Base-by-base conservation (phyloP, 2,888 invertebrate genomes). In the Siphlonurus alternatus region DNA sequence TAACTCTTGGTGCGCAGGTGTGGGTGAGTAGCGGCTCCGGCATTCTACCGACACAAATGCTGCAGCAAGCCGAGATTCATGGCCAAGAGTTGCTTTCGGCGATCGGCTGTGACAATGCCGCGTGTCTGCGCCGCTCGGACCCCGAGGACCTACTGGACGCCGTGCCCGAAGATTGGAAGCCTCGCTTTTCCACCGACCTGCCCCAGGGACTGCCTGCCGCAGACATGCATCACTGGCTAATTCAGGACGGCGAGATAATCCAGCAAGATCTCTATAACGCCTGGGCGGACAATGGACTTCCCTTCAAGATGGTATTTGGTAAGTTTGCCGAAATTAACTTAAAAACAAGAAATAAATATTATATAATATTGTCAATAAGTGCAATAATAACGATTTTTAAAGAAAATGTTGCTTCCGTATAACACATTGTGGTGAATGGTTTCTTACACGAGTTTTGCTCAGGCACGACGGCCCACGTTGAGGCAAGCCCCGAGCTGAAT, bases 21-120 rank as follows among this genome's bases (percentile, higher is more conserved):
- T 92, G 92, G 92, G 81, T 89, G 1, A 85, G 90, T 0, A 89
- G 89, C 1, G 82, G 88, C 0, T 85, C 88, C 1, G 84, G 87
- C 0, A 80, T 87, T 59, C 87, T 84, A 70, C 89, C 89, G 5
- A 56, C n/a, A 7, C 56, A 56, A 20, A 25, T 23, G 0, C 53
- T 65, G 18, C 62, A 68, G 66, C 65, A 66, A 22, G 67, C 68
- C 2, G 66, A 68, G 54, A 51, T 56, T 38, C 65, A 66, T 38
- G 68, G 68, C 54, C 65, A 53, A 15, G 63, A 53, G n/a, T 67
- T 65, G 38, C 20, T 63, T 65, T 65, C 63, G 25, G 65, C 65
- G 20, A 53, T 67, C 74, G 76, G 54, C 74, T 80, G 65, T 76
- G 80, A 19, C 76, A 79, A 0, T 76, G 79, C 68, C 77, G 73